A percentile compares a stretch with the other conserved stretches of the same genome.
Evolutionary conservation across 2,888 invertebrate genomes (phyloP).

Genomic region (Meandrusa payeni): DNA sequence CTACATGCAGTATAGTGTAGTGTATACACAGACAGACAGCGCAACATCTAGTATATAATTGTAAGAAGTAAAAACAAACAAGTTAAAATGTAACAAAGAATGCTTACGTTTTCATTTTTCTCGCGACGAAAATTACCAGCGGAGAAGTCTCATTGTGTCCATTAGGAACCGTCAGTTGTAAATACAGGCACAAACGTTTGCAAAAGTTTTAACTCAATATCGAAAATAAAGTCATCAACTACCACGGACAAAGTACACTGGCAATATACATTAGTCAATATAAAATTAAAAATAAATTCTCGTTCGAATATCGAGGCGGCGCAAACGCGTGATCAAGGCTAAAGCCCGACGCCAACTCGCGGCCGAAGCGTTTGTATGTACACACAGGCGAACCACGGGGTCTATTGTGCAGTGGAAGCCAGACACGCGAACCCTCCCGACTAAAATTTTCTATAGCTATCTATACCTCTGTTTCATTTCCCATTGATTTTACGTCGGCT

Average conservation of each 20-base stretch:
- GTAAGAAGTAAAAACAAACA: neutral
- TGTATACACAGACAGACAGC: too few species aligned
- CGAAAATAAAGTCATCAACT: constrained; percentile 32
- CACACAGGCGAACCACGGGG: constrained; percentile 58
- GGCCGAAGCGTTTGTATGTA: constrained; percentile 45
- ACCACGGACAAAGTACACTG: constrained; percentile 18
- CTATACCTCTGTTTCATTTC: constrained; percentile 41
- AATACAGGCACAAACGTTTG: constrained; percentile 48
- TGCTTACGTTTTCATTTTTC: constrained; percentile 78
- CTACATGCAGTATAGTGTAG: too few species aligned
- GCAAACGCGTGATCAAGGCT: constrained; percentile 72
- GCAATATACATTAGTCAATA: constrained; percentile 24
- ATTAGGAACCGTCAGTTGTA: constrained; percentile 49
- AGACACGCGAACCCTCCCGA: constrained; percentile 70
- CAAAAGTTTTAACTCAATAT: constrained; percentile 39
- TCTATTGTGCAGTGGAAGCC: constrained; percentile 64
- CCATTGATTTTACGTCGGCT: constrained; percentile 39
- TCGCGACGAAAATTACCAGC: constrained; percentile 61
- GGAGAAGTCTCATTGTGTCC: constrained; percentile 62
- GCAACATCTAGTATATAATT: too few species aligned
- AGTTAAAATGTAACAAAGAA: constrained; percentile 45
- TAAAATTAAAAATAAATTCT: constrained; percentile 33
- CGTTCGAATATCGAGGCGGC: constrained; percentile 50
- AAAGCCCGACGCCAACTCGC: constrained; percentile 73
- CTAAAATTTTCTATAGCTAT: constrained; percentile 46